A percentile compares a stretch with the other conserved stretches of the same genome.
These are phyloP conservation scores for Indicator indicator DNA, from an alignment of 2,113 vertebrate genomes.

Conservation along the genomic window DNA sequence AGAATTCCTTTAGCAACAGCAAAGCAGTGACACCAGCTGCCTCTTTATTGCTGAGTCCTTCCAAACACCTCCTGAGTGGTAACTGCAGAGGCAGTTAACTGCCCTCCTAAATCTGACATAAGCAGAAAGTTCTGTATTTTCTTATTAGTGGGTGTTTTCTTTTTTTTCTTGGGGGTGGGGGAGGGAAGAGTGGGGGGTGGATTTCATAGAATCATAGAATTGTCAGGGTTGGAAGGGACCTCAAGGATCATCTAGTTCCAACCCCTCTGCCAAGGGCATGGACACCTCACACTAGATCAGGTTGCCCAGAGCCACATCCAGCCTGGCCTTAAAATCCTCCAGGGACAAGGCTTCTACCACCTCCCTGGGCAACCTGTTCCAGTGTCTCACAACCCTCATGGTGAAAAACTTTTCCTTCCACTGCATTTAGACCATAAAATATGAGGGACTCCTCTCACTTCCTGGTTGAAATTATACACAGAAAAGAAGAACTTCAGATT, in stretches of 20 bases:
- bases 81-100: not conserved
- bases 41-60: not conserved
- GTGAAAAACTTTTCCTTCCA: not conserved
- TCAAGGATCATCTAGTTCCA: no score
- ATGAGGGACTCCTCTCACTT: not conserved
- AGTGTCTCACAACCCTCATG: no score
- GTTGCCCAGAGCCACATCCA: no score
- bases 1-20: not conserved
- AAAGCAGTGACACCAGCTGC: not conserved
- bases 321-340: no score
- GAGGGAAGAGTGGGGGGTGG: no score
- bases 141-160: not conserved
- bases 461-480: not conserved
- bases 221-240: no score
- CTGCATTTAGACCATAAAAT: not conserved
- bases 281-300: no score
- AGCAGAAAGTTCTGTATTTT: not conserved
- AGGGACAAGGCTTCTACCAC: no score
- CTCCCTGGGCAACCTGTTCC: no score
- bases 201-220: no score
- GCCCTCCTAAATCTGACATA: not conserved
- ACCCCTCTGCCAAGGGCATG: no score
- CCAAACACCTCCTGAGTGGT: not conserved
- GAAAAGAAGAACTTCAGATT: not conserved
- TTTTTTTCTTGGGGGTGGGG: not conserved